Evolutionary conservation across 2,113 vertebrate species (phyloP).

Genomic region (Enhydra lutris): DNA sequence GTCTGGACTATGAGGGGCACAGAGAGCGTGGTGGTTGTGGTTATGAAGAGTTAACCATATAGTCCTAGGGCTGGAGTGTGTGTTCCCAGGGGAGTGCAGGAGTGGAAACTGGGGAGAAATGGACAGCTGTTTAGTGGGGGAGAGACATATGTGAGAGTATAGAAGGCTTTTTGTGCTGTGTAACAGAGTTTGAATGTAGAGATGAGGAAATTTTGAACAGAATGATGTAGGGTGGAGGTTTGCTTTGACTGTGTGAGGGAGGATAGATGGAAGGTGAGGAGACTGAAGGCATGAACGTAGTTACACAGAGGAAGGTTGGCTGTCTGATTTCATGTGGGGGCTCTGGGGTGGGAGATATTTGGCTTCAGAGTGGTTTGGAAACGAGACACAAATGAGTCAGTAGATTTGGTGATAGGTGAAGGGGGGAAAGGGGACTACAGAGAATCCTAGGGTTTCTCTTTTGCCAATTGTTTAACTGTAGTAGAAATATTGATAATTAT

Average conservation of each 20-base stretch:
- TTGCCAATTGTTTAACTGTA: not conserved
- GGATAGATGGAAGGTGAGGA: not conserved
- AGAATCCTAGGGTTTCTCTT: not conserved
- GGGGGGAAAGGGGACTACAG: not conserved
- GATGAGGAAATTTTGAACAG: not conserved
- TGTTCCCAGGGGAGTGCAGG: not conserved
- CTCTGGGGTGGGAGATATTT: not conserved
- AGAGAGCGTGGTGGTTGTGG: fast-evolving
- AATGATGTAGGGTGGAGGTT: not conserved
- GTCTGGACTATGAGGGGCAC: not conserved
- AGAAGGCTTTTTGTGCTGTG: not conserved
- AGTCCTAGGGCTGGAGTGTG: not conserved
- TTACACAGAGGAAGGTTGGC: too few species aligned
- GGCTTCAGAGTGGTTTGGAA: not conserved
- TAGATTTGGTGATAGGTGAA: not conserved
- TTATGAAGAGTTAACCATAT: not conserved
- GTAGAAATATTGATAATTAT: not conserved
- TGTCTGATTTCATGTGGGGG: not conserved
- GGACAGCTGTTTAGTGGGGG: not conserved
- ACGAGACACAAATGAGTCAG: not conserved
- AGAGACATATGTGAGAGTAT: not conserved
- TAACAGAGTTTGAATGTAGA: too few species aligned
- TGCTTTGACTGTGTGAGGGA: not conserved
- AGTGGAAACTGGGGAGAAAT: not conserved
- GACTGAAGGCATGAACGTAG: too few species aligned